phyloP scores from a whole-genome alignment of 2,113 vertebrate genomes.

The Marmota monax region DNA sequence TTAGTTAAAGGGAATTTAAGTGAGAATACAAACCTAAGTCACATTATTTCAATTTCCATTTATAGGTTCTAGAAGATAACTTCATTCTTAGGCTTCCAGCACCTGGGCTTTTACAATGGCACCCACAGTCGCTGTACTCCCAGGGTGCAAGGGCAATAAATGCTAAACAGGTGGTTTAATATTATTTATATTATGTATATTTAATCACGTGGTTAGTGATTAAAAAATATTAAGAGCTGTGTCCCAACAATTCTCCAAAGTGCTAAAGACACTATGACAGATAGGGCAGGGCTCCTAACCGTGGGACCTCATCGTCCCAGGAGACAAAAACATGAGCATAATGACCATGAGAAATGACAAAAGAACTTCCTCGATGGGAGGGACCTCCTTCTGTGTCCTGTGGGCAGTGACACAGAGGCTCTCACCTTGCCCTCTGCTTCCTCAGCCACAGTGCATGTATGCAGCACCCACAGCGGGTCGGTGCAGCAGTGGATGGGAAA shows the following conservation, averaged over 20 bases:
- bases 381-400: too few species aligned
- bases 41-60: not conserved
- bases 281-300: not conserved
- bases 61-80: not conserved
- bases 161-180: not conserved
- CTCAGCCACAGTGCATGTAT: not conserved
- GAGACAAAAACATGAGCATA: not conserved
- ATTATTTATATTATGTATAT: not conserved
- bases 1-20: slow-evolving; percentile 40
- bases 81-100: not conserved
- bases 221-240: not conserved
- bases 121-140: not conserved
- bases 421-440: not conserved
- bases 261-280: not conserved
- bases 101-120: not conserved
- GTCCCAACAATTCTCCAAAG: not conserved
- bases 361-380: not conserved
- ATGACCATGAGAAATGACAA: not conserved
- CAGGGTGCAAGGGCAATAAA: not conserved
- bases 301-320: not conserved
- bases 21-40: not conserved
- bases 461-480: not conserved
- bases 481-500: not conserved
- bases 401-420: too few species aligned
- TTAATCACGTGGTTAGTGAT: too few species aligned